phyloP scores from a whole-genome alignment of 2,888 invertebrate genomes.

The Fragum sueziense region DNA sequence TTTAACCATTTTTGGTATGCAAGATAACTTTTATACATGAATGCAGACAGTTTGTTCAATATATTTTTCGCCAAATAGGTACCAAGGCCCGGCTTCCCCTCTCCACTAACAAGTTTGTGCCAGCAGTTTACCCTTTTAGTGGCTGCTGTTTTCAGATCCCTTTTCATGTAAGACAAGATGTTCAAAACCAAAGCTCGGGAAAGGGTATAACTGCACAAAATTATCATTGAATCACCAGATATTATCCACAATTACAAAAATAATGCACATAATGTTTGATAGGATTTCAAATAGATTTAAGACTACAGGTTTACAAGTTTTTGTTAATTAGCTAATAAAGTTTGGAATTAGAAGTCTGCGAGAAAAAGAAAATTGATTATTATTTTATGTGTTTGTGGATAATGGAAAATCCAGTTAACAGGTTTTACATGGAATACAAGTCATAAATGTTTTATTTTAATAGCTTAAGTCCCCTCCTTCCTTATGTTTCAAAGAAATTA shows the following conservation, averaged over 20 bases:
- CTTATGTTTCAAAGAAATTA: constrained; percentile 7
- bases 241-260: not conserved
- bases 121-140: too few relatives aligned
- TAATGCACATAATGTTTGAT: not conserved
- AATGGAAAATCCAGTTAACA: constrained; percentile 6
- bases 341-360: constrained; percentile 6
- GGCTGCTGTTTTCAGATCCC: not conserved
- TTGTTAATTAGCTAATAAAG: constrained; percentile 9
- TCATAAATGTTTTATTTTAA: constrained; percentile 1
- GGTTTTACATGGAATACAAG: constrained; percentile 2
- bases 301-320: not conserved
- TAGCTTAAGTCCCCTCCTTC: not conserved
- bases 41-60: too few relatives aligned
- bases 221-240: not conserved
- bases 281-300: not conserved
- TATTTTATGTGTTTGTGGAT: constrained; percentile 1
- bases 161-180: too few relatives aligned
- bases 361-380: constrained; percentile 8
- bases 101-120: too few relatives aligned
- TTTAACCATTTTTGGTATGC: too few relatives aligned
- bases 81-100: too few relatives aligned
- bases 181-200: too few relatives aligned
- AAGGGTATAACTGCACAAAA: too few relatives aligned
- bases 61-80: too few relatives aligned
- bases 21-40: too few relatives aligned